phyloP scores from a whole-genome alignment of 1,140 invertebrate genomes.

The Paralvinella palmiformis region DNA sequence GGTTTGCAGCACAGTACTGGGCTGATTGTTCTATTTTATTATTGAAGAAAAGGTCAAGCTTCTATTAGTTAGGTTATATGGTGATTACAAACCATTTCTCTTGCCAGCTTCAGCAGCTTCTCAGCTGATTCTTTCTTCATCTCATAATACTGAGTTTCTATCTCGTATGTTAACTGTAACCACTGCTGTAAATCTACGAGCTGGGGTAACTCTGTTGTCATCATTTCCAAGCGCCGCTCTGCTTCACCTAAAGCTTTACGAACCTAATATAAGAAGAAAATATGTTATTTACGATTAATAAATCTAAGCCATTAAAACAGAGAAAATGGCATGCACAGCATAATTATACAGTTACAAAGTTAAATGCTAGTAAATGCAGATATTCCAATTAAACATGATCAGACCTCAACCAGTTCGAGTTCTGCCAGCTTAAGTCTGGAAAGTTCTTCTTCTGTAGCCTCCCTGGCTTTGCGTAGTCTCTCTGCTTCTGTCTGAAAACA shows the following conservation, averaged over 20 bases:
- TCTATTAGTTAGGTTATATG: constrained; percentile 12
- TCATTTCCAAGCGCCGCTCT: constrained; percentile 79
- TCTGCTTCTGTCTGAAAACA: constrained; percentile 32
- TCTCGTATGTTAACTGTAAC: constrained; percentile 89
- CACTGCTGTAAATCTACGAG: constrained; percentile 83
- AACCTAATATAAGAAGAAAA: too few relatives aligned
- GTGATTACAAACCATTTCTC: constrained; percentile 68
- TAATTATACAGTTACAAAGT: too few relatives aligned
- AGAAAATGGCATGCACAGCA: too few relatives aligned
- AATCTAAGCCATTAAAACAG: too few relatives aligned
- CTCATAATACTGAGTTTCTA: constrained; percentile 81
- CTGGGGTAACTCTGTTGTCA: constrained; percentile 55
- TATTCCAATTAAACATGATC: too few relatives aligned
- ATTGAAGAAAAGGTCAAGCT: constrained; percentile 18
- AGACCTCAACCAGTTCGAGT: constrained; percentile 32
- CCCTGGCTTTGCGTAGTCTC: constrained; percentile 22
- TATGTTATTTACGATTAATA: too few relatives aligned
- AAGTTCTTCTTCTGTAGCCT: constrained; percentile 27
- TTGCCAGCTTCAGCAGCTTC: constrained; percentile 75
- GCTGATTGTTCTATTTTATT: too few relatives aligned
- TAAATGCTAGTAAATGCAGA: too few relatives aligned
- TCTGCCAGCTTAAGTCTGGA: constrained; percentile 27
- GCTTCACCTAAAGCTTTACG: constrained; percentile 74
- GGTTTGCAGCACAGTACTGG: too few relatives aligned
- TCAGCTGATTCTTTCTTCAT: constrained; percentile 80